Conservation (phyloP, 2,888 invertebrate genomes). For the Elmis aenea region DNA sequence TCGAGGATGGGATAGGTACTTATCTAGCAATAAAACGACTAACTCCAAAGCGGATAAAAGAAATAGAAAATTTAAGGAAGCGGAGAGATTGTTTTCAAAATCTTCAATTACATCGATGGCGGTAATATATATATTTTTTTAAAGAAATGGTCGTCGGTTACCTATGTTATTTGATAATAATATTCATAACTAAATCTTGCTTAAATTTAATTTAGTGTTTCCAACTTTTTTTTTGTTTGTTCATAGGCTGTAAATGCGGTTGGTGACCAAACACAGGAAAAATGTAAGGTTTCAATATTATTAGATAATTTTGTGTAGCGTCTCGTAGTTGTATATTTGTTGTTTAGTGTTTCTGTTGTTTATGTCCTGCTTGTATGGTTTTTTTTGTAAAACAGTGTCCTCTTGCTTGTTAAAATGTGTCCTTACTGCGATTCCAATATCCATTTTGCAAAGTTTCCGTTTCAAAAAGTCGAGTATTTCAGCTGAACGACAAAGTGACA, state of each 20-base stretch:
- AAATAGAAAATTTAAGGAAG: slow-evolving; percentile 95
- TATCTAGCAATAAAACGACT: slow-evolving; percentile 88
- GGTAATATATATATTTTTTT: slow-evolving; percentile 47
- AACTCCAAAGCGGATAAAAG: slow-evolving; percentile 95
- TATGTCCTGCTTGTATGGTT: too few species aligned
- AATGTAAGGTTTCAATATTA: slow-evolving; percentile 60
- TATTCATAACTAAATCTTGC: too few species aligned
- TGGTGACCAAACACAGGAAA: slow-evolving; percentile 70
- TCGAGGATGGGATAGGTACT: slow-evolving; percentile 94
- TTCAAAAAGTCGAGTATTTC: too few species aligned
- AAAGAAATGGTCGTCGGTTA: too few species aligned
- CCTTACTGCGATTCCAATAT: too few species aligned
- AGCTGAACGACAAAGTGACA: slow-evolving; percentile 83
- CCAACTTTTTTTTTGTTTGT: neutral
- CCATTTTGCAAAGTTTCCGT: too few species aligned
- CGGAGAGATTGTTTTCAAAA: slow-evolving; percentile 93
- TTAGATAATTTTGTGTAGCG: too few species aligned
- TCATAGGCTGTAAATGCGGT: slow-evolving; percentile 75
- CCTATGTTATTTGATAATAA: too few species aligned
- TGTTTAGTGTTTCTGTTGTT: too few species aligned
- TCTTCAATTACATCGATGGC: slow-evolving; percentile 98
- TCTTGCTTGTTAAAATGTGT: slow-evolving; percentile 31
- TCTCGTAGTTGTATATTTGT: slow-evolving; percentile 7
- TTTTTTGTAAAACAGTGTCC: too few species aligned
- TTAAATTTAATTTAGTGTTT: too few species aligned